A percentile compares a stretch with the other conserved stretches of the same genome.
phyloP scores from a whole-genome alignment of 2,113 vertebrate genomes.

The Pomatorhinus ruficollis region DNA sequence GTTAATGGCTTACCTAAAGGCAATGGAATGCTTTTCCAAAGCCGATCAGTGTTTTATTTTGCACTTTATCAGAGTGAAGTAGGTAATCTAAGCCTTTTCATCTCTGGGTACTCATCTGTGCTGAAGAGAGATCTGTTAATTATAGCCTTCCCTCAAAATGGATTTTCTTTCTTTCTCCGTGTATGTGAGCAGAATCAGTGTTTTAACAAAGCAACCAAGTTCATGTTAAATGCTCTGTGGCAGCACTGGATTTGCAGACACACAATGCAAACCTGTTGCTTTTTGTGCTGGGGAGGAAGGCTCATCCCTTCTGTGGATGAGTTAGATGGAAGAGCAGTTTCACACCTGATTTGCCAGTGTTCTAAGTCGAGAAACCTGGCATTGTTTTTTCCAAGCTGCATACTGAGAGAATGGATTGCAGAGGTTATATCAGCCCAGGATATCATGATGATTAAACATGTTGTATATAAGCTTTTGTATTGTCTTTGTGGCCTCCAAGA shows the following conservation, averaged over 20 bases:
- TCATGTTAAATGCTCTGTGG: background rate
- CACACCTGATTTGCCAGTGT: background rate
- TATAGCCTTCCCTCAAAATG: conserved; percentile 18
- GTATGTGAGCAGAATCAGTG: background rate
- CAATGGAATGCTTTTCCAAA: background rate
- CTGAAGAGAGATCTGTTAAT: conserved; percentile 60
- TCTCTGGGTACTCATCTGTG: conserved; percentile 17
- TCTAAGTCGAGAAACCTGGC: background rate
- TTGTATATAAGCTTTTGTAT: background rate
- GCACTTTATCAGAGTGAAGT: background rate
- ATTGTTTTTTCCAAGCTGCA: background rate
- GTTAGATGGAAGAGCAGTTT: background rate
- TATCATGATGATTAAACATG: background rate
- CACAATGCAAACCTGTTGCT: background rate
- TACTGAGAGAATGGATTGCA: background rate
- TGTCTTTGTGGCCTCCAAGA: background rate
- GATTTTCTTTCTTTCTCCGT: conserved; percentile 15
- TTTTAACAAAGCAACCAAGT: background rate
- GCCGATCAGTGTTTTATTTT: conserved; percentile 24
- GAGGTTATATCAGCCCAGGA: background rate
- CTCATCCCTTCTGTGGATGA: background rate
- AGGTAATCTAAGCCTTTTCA: conserved; percentile 43
- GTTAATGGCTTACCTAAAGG: background rate
- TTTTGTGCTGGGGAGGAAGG: background rate
- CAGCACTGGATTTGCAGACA: background rate